Evolutionary conservation across 2,797 vertebrate species (phyloP).

Genomic region (Clarias pachynema): DNA sequence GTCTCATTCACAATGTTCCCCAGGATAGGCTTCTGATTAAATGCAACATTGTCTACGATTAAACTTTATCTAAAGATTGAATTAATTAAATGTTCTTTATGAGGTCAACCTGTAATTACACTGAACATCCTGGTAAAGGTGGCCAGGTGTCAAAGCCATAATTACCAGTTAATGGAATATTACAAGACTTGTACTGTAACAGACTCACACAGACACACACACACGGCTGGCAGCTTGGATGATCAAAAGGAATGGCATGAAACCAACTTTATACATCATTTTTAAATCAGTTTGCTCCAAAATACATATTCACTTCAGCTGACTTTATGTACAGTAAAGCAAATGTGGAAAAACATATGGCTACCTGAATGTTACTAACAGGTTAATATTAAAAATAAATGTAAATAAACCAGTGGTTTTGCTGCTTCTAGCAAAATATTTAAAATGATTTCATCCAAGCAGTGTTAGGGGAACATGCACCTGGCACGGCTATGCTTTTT

Average conservation of each 20-base stretch:
- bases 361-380: background rate
- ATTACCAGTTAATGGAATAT: background rate
- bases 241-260: background rate
- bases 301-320: constrained; percentile 44
- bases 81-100: background rate
- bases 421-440: constrained; percentile 34
- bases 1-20: background rate
- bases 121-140: background rate
- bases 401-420: constrained; percentile 10
- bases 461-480: constrained; percentile 4
- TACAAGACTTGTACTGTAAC: background rate
- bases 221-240: too few species aligned
- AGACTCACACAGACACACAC: background rate
- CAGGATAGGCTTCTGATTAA: background rate
- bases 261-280: constrained; percentile 45
- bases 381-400: background rate
- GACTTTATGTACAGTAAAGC: constrained; percentile 1
- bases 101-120: background rate
- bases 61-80: background rate
- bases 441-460: background rate
- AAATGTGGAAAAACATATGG: constrained; percentile 23
- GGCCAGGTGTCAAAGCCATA: background rate
- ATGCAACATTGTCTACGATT: background rate
- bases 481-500: constrained; percentile 20
- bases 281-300: constrained; percentile 33